These are phyloP conservation scores for Linnaemya tessellans DNA, from an alignment of 2,888 invertebrate species.

Conservation along the genomic window DNA sequence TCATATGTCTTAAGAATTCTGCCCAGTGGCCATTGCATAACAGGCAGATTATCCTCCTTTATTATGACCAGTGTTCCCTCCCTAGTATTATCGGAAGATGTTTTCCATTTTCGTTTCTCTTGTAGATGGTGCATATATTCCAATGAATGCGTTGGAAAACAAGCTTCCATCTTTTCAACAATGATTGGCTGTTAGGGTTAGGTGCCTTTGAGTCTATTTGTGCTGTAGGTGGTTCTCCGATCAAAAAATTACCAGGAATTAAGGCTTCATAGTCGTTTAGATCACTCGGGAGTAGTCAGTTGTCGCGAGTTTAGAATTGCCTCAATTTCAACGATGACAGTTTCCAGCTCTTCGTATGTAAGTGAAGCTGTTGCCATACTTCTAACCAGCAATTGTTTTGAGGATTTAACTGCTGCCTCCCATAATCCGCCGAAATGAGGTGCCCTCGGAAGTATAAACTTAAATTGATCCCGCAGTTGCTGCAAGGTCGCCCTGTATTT, in stretches of 20 bases:
- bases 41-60: too few species aligned
- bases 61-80: too few species aligned
- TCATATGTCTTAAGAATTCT: too few species aligned
- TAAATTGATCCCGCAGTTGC: neutral
- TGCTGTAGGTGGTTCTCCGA: neutral
- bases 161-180: neutral
- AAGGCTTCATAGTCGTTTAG: neutral
- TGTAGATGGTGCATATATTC: too few species aligned
- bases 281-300: neutral
- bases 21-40: too few species aligned
- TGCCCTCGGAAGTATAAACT: neutral
- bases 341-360: slow-evolving; percentile 31
- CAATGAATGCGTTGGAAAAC: neutral
- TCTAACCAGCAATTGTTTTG: neutral
- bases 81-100: too few species aligned
- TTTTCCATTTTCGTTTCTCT: too few species aligned
- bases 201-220: too few species aligned
- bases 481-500: neutral
- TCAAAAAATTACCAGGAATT: neutral
- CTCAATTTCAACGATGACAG: slow-evolving; percentile 10
- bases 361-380: slow-evolving; percentile 3
- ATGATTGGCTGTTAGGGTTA: too few species aligned
- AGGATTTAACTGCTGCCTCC: neutral
- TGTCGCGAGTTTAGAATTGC: slow-evolving; percentile 23
- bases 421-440: neutral